Conservation (phyloP, 2,113 vertebrate species). For the Cyanistes caeruleus region DNA sequence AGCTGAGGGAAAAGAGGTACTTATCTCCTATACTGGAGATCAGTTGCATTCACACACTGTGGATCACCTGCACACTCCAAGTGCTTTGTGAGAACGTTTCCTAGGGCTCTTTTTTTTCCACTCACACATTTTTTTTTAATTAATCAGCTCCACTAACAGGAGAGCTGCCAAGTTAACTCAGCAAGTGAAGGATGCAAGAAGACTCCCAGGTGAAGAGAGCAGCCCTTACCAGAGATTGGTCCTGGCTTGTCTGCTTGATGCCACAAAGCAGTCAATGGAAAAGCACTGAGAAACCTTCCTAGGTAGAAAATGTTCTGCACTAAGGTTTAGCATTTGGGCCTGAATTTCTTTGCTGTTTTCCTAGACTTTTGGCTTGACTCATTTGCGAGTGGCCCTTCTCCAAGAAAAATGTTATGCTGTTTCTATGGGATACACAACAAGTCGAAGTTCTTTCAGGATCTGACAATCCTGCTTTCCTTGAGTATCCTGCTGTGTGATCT, state of each 20-base stretch:
- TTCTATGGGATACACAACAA: slow-evolving; percentile 50
- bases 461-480: background rate
- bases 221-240: background rate
- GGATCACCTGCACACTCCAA: background rate
- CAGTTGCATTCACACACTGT: background rate
- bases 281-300: background rate
- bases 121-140: background rate
- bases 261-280: background rate
- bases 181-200: background rate
- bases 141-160: background rate
- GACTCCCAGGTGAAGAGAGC: background rate
- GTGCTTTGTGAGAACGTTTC: background rate
- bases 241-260: background rate
- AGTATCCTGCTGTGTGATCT: background rate
- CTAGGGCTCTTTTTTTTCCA: too few relatives aligned
- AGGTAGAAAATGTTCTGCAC: background rate
- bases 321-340: background rate
- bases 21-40: background rate
- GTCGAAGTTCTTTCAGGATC: background rate
- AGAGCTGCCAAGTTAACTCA: background rate
- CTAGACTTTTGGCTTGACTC: slow-evolving; percentile 19
- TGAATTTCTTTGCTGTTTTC: slow-evolving; percentile 3
- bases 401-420: slow-evolving; percentile 51
- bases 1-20: background rate
- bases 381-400: background rate